Conservation (phyloP, 2,113 vertebrate genomes). For the Epinephelus moara region DNA sequence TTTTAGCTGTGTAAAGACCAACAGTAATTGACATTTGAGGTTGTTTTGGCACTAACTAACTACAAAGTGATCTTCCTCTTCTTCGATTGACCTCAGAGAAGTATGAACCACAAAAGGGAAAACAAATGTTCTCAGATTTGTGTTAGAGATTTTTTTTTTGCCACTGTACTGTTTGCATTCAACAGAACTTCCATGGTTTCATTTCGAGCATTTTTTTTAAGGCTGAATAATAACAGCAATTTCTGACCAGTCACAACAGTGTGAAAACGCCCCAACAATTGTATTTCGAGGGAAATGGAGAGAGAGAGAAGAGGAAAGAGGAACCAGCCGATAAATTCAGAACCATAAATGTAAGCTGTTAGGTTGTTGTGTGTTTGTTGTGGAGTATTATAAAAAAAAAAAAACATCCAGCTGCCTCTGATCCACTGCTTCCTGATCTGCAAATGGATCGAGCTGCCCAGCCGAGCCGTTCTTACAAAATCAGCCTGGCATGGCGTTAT, state of each 20-base stretch:
- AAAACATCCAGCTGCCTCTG: constrained; percentile 50
- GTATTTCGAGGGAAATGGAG: constrained; percentile 18
- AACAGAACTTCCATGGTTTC: constrained; percentile 14
- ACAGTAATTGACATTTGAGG: constrained; percentile 31
- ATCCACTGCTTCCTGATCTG: constrained; percentile 66
- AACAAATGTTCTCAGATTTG: constrained; percentile 19
- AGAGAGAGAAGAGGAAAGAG: constrained; percentile 12
- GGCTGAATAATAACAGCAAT: constrained; percentile 32
- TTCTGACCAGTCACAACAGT: constrained; percentile 20
- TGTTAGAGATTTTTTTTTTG: not conserved
- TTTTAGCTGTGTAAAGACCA: constrained; percentile 8
- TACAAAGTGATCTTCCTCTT: constrained; percentile 47
- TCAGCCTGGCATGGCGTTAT: constrained; percentile 68
- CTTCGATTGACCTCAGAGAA: constrained; percentile 35
- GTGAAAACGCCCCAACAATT: constrained; percentile 30
- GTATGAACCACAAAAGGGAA: constrained; percentile 32
- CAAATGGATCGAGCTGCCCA: constrained; percentile 72
- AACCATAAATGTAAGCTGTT: constrained; percentile 46
- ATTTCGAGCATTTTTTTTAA: not conserved
- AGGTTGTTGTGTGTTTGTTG: constrained; percentile 48
- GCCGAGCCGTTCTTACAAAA: constrained; percentile 64
- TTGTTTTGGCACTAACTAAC: constrained; percentile 31
- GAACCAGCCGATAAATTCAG: constrained; percentile 18
- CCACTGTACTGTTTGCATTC: constrained; percentile 17
- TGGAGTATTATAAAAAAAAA: constrained; percentile 34